Base-by-base conservation (phyloP, 2,113 vertebrate genomes). In the Oenanthe oenanthe region DNA sequence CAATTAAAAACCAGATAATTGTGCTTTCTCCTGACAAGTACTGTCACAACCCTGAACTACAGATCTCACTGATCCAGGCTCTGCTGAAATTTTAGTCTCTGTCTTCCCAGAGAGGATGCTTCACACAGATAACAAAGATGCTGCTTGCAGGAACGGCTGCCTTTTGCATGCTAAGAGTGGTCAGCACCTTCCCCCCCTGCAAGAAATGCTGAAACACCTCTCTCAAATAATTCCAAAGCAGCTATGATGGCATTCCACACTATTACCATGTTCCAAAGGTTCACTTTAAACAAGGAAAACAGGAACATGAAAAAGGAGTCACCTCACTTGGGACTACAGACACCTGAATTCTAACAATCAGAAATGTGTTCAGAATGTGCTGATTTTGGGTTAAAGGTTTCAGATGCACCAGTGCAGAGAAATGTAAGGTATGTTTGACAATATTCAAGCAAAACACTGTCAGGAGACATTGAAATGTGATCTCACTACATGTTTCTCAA, bases 11-110 rank as follows among this genome's bases (percentile, higher is more conserved):
- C 5, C 56, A 93, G 56, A n/a, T 31, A 72, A 90, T 53, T 5
- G 9, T 31, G 42, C 83, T 81, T 73, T 86, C 48, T 93, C 60
- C 60, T 94, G 88, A 91, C 79, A 92, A 85, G 38, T 5, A 12
- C 38, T 85, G 78, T 93, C 78, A 94, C 58, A 93, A 26, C 60
- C 60, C 75, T 63, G 31, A 92, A 56, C 58, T 43, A 36, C 16
- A 22, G 34, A 50, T 50, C 50, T 54, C 47, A 32, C 0, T 26
- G 45, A 93, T 50, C 32, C 18, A 11, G 29, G 25, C 50, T 92
- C 28, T 12, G 2, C 42, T 65, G 62, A 68, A 68, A 42, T 2
- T 9, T 34, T 24, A 8, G 6, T 12, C 34, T 75, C n/a, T 79
- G 75, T 17, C 67, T 83, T 93, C 70, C 31, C 0, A 58, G 29